phyloP scores from a whole-genome alignment of 2,888 invertebrate genomes.

The Hartigia nigra region DNA sequence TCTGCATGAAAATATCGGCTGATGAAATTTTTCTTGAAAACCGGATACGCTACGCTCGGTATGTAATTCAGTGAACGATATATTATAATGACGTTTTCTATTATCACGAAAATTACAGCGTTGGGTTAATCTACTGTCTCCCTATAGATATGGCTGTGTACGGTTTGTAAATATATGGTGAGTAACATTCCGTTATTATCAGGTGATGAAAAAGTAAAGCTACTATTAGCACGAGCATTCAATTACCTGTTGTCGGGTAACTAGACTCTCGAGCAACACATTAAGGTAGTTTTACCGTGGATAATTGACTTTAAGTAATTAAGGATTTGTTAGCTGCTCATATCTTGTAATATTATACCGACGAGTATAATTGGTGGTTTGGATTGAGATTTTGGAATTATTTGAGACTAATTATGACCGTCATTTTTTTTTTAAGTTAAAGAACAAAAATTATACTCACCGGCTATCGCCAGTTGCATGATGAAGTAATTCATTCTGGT shows the following conservation, averaged over 20 bases:
- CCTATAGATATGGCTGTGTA: not conserved
- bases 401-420: not conserved
- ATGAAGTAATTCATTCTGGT: conserved; percentile 81
- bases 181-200: not conserved
- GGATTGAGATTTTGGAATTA: not conserved
- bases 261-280: not conserved
- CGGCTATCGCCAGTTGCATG: conserved; percentile 75
- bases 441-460: conserved; percentile 63
- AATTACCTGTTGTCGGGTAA: not conserved
- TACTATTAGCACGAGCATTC: not conserved
- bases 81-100: not conserved
- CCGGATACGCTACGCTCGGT: not conserved
- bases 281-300: not conserved
- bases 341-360: not conserved
- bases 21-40: not conserved
- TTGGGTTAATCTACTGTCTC: not conserved
- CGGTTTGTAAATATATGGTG: not conserved
- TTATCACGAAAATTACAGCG: not conserved
- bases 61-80: not conserved
- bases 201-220: not conserved
- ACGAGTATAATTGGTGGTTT: not conserved
- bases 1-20: not conserved
- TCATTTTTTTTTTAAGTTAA: no score
- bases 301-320: not conserved
- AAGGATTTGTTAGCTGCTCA: not conserved